Conservation (phyloP, 2,113 vertebrate species). For the Spea multiplicata region DNA sequence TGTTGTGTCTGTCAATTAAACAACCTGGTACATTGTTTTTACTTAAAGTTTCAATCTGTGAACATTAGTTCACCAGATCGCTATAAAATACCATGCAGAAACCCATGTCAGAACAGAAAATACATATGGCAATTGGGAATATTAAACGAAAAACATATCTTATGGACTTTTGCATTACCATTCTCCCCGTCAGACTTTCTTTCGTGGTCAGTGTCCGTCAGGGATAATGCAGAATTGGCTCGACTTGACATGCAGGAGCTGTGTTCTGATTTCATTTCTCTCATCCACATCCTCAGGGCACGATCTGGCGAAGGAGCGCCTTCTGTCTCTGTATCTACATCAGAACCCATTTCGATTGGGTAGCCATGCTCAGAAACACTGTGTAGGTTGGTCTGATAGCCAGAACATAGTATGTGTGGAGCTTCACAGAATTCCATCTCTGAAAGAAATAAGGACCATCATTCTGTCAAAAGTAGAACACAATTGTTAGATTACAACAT, state of each 20-base stretch:
- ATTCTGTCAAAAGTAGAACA: not conserved
- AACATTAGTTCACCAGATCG: too few species aligned
- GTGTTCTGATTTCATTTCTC: slow-evolving; percentile 87
- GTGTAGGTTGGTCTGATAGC: slow-evolving; percentile 77
- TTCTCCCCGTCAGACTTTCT: slow-evolving; percentile 93
- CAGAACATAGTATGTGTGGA: slow-evolving; percentile 79
- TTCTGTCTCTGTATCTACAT: slow-evolving; percentile 87
- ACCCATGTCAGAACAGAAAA: too few species aligned
- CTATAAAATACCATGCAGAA: too few species aligned
- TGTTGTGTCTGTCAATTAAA: too few species aligned
- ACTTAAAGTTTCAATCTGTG: too few species aligned
- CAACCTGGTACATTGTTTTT: too few species aligned
- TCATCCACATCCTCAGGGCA: slow-evolving; percentile 90
- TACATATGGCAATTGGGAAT: not conserved
- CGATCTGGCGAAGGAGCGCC: slow-evolving; percentile 81
- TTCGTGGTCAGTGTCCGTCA: slow-evolving; percentile 95
- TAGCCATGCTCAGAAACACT: slow-evolving; percentile 73
- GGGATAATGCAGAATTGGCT: slow-evolving; percentile 89
- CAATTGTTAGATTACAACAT: too few species aligned
- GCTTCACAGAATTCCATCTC: slow-evolving; percentile 89
- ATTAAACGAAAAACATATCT: slow-evolving; percentile 17
- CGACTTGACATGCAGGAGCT: slow-evolving; percentile 93
- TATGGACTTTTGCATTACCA: slow-evolving; percentile 69
- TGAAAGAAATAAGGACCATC: slow-evolving; percentile 56
- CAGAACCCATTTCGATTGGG: slow-evolving; percentile 82